phyloP scores from a whole-genome alignment of 2,113 vertebrate species.

The Dromas ardeola region DNA sequence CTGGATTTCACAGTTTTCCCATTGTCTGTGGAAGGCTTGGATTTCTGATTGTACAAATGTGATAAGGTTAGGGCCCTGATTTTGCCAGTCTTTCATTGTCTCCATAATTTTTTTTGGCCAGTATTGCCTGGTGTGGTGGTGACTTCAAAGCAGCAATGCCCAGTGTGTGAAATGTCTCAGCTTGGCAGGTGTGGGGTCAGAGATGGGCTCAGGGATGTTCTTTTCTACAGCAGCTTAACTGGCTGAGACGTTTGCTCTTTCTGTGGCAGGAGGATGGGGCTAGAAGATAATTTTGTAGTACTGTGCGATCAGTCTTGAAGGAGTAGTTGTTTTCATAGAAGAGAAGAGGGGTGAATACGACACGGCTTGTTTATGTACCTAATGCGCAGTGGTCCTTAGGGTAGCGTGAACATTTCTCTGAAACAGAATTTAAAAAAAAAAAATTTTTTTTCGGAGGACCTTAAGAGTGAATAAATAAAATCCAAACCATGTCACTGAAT shows the following conservation, averaged over 20 bases:
- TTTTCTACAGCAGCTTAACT: background rate
- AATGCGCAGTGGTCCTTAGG: background rate
- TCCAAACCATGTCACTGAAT: background rate
- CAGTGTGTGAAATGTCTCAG: background rate
- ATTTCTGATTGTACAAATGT: background rate
- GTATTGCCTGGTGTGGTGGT: background rate
- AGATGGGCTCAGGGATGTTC: background rate
- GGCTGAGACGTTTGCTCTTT: background rate
- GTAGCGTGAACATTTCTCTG: background rate
- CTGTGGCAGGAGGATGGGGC: background rate
- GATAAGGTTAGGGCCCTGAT: background rate
- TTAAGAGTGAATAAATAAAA: background rate
- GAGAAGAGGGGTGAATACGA: background rate
- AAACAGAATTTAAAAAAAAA: background rate
- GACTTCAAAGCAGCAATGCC: background rate
- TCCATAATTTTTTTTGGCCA: background rate
- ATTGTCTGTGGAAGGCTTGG: background rate
- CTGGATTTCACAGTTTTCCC: background rate
- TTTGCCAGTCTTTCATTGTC: background rate
- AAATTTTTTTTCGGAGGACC: background rate
- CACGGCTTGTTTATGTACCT: background rate
- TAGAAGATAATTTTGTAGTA: background rate
- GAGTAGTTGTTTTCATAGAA: background rate
- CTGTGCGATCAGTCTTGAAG: background rate
- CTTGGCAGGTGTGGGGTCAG: background rate